phyloP scores from a whole-genome alignment of 2,888 invertebrate genomes.

The Tillus elongatus region DNA sequence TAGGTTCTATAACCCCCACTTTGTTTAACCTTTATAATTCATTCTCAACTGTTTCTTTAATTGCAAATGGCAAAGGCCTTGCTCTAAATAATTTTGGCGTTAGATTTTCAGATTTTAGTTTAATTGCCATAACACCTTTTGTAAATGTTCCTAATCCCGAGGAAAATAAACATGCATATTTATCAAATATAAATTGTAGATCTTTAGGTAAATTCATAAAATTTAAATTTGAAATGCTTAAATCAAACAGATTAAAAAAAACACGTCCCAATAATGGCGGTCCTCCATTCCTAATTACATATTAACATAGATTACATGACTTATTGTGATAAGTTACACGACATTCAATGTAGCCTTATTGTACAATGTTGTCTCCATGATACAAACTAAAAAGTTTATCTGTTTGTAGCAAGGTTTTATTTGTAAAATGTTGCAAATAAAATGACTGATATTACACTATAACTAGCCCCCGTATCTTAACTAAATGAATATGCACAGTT shows the following conservation, averaged over 20 bases:
- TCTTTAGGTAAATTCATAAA: too few species aligned
- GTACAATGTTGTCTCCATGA: not conserved
- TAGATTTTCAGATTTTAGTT: too few species aligned
- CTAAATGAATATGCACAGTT: not conserved
- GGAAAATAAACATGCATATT: too few species aligned
- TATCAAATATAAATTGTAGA: too few species aligned
- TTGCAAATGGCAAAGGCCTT: conserved; percentile 24
- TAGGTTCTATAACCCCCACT: conserved; percentile 24
- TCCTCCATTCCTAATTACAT: conserved; percentile 3
- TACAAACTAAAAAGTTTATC: not conserved
- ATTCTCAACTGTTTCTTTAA: conserved; percentile 21
- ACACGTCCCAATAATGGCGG: too few species aligned
- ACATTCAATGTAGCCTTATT: conserved; percentile 2
- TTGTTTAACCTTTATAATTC: too few species aligned
- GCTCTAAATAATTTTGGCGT: conserved; percentile 21
- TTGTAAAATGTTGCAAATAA: too few species aligned
- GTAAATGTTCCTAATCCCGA: too few species aligned
- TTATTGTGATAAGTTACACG: not conserved
- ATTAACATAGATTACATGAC: not conserved
- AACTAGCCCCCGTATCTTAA: not conserved
- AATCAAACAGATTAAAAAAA: too few species aligned
- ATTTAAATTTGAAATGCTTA: too few species aligned
- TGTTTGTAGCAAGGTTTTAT: not conserved
- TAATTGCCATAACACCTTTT: too few species aligned
- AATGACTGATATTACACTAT: conserved; percentile 7